Base-by-base conservation (phyloP, 2,888 invertebrate genomes). In the Himalopsyche kuldschensis region DNA sequence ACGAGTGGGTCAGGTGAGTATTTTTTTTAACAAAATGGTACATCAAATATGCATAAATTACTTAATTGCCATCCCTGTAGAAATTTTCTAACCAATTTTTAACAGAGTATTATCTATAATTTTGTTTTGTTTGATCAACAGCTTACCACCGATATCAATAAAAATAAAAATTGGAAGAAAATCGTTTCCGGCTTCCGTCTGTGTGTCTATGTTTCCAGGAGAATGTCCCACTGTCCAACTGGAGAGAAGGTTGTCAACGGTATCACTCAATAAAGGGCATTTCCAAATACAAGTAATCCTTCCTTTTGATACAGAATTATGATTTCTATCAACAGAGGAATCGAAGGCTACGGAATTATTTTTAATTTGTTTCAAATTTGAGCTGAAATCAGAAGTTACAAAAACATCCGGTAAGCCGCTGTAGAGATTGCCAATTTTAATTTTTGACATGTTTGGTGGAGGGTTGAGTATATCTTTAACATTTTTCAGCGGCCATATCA, bases 141-240 rank as follows among this genome's bases (percentile, higher is more conserved):
- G 41, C 82, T 75, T 79, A 86, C 86, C 84, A 79, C 81, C 91
- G 87, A 92, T 88, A 87, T 91, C 90, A 0, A 93, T 89, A 0
- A 93, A 88, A 69, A 93, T 89, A 87, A 93, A 93, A 10, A 93
- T 90, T 0, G 93, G 90, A 0, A 92, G 89, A 83, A 93, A 88
- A 0, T 90, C 89, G 85, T 91, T 91, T 81, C 91, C 91, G 4
- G 90, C 88, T 80, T 89, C 89, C 55, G 89, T 89, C 87, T 90
- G 90, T 78, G 90, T 89, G 84, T 91, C 90, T 27, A 90, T 88
- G 84, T 90, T 91, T 0, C 90, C 91, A 80, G 91, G 90, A 1
- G 89, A 88, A 86, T 91, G 90, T 4, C 91, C 92, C 75, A 93
- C 91, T 8, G 90, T 92, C 93, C 93, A 93, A 87, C 90, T 91